Evolutionary conservation across 2,888 invertebrate species (phyloP).

Genomic region (Diploptera punctata): DNA sequence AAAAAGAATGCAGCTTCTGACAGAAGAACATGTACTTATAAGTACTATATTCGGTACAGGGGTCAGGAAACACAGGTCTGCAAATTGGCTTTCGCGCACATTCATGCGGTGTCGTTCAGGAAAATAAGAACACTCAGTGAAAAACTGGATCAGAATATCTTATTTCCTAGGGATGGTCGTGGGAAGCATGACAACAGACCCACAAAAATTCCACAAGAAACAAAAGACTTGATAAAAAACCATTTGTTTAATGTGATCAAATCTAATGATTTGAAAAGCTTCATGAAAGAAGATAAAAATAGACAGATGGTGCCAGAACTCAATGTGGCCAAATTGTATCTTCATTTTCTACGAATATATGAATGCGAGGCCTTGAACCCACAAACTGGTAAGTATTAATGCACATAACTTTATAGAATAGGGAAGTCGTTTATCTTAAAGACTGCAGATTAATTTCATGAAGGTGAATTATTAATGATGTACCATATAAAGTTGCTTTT

Average conservation of each 20-base stretch:
- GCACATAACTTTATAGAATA: too few species aligned
- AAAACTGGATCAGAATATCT: conserved; percentile 65
- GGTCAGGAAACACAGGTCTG: conserved; percentile 64
- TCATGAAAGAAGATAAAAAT: conserved; percentile 46
- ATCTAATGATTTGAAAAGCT: conserved; percentile 44
- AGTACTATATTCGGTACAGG: conserved; percentile 63
- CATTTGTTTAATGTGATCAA: conserved; percentile 54
- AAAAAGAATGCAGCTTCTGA: conserved; percentile 63
- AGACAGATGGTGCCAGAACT: conserved; percentile 43
- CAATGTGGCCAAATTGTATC: conserved; percentile 46
- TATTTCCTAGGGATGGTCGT: conserved; percentile 64
- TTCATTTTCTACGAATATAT: conserved; percentile 44
- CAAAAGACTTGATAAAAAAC: conserved; percentile 62
- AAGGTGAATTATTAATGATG: too few species aligned
- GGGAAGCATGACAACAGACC: conserved; percentile 63
- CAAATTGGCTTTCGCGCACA: conserved; percentile 64
- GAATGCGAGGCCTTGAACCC: conserved; percentile 44
- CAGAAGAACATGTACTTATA: conserved; percentile 63
- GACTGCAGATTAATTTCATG: too few species aligned
- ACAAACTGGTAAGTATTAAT: conserved; percentile 36
- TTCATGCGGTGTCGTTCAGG: conserved; percentile 63
- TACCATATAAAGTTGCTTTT: too few species aligned
- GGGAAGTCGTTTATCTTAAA: too few species aligned
- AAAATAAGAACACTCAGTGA: conserved; percentile 64
- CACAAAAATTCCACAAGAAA: conserved; percentile 59